These are phyloP conservation scores for Plodia interpunctella DNA, from an alignment of 1,140 invertebrate genomes.

Conservation along the genomic window DNA sequence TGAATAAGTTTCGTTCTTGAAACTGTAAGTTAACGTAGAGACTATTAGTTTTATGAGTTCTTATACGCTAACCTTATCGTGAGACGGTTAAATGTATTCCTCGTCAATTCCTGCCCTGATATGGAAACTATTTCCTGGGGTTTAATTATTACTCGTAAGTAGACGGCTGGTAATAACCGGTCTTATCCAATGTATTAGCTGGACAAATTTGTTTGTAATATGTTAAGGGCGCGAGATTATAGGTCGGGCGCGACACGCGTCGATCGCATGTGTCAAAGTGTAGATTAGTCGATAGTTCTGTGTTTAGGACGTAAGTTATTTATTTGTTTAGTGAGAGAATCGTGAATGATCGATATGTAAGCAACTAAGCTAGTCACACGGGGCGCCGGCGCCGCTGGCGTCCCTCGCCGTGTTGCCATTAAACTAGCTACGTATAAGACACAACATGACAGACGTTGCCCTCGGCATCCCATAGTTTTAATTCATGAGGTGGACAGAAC, in stretches of 20 bases:
- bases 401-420: constrained; percentile 58
- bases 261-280: constrained; percentile 43
- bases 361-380: constrained; percentile 72
- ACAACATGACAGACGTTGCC: constrained; percentile 34
- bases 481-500: constrained; percentile 20
- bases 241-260: constrained; percentile 29
- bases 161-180: constrained; percentile 41
- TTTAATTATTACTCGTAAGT: constrained; percentile 38
- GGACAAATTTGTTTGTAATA: constrained; percentile 70
- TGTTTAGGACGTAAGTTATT: constrained; percentile 69
- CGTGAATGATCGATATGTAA: constrained; percentile 59
- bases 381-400: constrained; percentile 34
- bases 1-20: constrained; percentile 67
- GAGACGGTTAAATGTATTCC: constrained; percentile 38
- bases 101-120: constrained; percentile 46
- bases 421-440: constrained; percentile 42
- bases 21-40: constrained; percentile 67
- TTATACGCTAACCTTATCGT: constrained; percentile 33
- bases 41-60: constrained; percentile 56
- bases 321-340: constrained; percentile 69
- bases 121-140: constrained; percentile 20
- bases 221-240: constrained; percentile 26
- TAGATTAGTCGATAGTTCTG: constrained; percentile 37
- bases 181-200: constrained; percentile 48
- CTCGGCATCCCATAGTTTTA: constrained; percentile 33